Percentiles rank a stretch among this genome's conserved stretches.
Conservation (phyloP, 2,113 vertebrate genomes). For the Coreoperca whiteheadi region DNA sequence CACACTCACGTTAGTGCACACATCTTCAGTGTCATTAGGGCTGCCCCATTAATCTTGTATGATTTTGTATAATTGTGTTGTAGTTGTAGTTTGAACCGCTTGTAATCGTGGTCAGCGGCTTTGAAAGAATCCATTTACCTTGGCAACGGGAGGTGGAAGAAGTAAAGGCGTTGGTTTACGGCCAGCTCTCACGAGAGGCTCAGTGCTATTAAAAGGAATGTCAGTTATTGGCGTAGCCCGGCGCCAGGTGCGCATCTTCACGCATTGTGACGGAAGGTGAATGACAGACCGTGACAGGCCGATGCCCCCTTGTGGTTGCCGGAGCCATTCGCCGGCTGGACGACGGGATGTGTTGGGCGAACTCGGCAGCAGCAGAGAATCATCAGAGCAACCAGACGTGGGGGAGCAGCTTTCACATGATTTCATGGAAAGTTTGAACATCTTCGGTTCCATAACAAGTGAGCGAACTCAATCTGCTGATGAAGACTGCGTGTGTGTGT, state of each 20-base stretch:
- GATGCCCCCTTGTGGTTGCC: not conserved
- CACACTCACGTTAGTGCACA: not conserved
- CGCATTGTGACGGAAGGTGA: not conserved
- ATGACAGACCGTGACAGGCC: not conserved
- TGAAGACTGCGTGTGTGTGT: too few relatives aligned
- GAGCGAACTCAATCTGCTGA: not conserved
- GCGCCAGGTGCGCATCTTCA: not conserved
- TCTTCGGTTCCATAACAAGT: not conserved
- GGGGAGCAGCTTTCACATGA: not conserved
- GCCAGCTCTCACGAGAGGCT: not conserved
- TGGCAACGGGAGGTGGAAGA: not conserved
- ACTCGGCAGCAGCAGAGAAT: not conserved
- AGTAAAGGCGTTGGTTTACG: constrained; percentile 5
- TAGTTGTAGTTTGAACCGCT: not conserved
- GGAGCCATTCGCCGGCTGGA: not conserved
- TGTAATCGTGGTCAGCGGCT: not conserved
- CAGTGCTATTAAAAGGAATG: not conserved
- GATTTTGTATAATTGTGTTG: constrained; percentile 14
- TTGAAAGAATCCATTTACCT: not conserved
- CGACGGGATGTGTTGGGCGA: too few relatives aligned
- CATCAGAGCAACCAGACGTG: not conserved
- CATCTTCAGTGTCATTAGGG: not conserved
- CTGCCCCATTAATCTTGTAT: constrained; percentile 33
- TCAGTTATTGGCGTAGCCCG: not conserved
- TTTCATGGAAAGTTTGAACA: not conserved